Evolutionary conservation across 2,888 invertebrate genomes (phyloP).

Genomic region (Pammene fasciana): DNA sequence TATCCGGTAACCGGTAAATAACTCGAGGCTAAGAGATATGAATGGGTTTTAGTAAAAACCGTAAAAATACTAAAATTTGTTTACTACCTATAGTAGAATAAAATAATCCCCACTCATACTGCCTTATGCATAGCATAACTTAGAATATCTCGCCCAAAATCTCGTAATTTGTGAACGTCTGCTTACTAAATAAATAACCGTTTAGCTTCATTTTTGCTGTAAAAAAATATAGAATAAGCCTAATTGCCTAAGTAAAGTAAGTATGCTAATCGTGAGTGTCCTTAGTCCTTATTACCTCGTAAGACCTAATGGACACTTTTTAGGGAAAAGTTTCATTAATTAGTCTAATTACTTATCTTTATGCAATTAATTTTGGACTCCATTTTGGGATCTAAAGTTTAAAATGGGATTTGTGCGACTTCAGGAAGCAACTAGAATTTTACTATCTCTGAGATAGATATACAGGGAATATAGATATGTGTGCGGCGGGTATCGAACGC

Average conservation of each 20-base stretch:
- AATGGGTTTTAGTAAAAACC: too few species aligned
- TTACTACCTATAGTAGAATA: too few species aligned
- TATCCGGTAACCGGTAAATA: too few species aligned
- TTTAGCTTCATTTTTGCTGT: too few species aligned
- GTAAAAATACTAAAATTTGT: too few species aligned
- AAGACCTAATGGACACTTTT: not conserved
- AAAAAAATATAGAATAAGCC: constrained; percentile 2
- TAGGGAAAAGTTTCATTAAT: not conserved
- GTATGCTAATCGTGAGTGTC: not conserved
- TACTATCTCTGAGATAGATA: not conserved
- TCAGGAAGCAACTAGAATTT: too few species aligned
- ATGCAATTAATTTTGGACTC: not conserved
- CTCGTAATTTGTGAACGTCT: too few species aligned
- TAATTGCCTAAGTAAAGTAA: not conserved
- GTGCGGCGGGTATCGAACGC: constrained; percentile 46
- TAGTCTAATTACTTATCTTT: constrained; percentile 2
- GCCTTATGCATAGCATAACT: too few species aligned
- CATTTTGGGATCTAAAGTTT: not conserved
- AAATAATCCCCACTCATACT: too few species aligned
- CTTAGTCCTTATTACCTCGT: not conserved
- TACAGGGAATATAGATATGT: constrained; percentile 16
- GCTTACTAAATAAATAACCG: too few species aligned
- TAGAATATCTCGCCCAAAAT: too few species aligned
- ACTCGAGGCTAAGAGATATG: too few species aligned
- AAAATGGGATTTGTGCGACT: not conserved